Evolutionary conservation across 2,113 vertebrate species (phyloP), one percentile per base, ranked within the genome.

Genomic region (Crotalus tigris): DNA sequence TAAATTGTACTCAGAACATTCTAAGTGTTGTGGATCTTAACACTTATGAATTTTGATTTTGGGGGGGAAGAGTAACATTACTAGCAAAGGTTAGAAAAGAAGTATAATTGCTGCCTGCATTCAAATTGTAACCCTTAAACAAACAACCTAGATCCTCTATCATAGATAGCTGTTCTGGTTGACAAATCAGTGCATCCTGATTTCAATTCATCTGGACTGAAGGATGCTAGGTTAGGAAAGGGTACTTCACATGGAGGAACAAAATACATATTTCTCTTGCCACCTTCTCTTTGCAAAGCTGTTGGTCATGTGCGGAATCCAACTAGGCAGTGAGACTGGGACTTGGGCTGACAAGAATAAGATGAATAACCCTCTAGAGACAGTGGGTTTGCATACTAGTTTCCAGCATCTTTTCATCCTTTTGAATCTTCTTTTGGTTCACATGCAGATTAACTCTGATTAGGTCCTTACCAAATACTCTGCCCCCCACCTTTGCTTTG

Each of bases 371-470:
- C 97, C 97, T 96, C 96, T 90, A 95, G 97, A 97, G 97, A 97
- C 96, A 96, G 2, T 49, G 88, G 97, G 96, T 96, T 97, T 97
- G 97, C 97, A 94, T 97, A 95, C 94, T 94, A 91, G 95, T 97
- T 97, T 97, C 97, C 97, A 97, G 91, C 97, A 97, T 95, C 97
- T 97, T 98, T 98, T 98, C 97, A 97, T 98, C 97, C 97, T 93
- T 98, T 98, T 98, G 97, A 98, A 93, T 55, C 92, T 85, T 49
- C 44, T 93, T 95, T 90, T 85, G 94, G 96, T 98, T 98, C 98
- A 98, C 98, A 98, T 98, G 98, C 97, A 98, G 97, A 98, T 98
- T 85, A 97, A 94, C 95, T 96, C 95, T 92, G 95, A 96, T 94
- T 95, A 81, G 92, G 95, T 95, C 95, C 96, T 92, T 94, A 75